These are phyloP conservation scores for Nannospalax galili DNA, from an alignment of 2,113 vertebrate species.

Conservation along the genomic window DNA sequence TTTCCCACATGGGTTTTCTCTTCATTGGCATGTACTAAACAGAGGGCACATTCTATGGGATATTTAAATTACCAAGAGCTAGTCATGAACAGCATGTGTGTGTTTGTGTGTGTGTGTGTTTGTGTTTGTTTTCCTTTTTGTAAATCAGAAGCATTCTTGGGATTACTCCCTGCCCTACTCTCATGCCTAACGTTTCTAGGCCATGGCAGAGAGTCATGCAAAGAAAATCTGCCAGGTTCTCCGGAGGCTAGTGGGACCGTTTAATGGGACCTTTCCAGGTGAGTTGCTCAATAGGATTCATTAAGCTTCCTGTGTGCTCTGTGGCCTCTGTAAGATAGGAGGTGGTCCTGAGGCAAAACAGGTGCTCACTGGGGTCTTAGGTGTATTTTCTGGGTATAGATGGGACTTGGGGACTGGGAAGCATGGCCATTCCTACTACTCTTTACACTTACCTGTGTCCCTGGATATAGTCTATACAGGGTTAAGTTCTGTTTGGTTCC, in stretches of 20 bases:
- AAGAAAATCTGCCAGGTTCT: background rate
- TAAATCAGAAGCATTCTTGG: background rate
- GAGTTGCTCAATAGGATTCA: background rate
- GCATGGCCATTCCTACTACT: background rate
- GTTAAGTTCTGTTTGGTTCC: conserved; percentile 50
- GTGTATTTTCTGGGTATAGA: background rate
- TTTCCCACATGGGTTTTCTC: background rate
- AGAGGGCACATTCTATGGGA: background rate
- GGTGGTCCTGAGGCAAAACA: background rate
- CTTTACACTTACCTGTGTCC: background rate
- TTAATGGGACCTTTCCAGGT: background rate
- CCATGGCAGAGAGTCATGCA: background rate
- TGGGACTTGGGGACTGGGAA: background rate
- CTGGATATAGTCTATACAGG: background rate
- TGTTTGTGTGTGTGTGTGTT: background rate
- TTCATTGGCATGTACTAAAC: background rate
- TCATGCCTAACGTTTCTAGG: background rate
- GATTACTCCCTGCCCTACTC: background rate
- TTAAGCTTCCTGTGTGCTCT: background rate
- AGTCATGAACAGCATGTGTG: background rate
- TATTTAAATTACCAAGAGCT: conserved; percentile 20
- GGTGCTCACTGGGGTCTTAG: background rate
- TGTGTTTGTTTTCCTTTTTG: background rate
- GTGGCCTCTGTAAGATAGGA: no score
- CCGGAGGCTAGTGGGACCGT: background rate